Conservation (phyloP, 2,888 invertebrate species). For the Aphodius sticticus region DNA sequence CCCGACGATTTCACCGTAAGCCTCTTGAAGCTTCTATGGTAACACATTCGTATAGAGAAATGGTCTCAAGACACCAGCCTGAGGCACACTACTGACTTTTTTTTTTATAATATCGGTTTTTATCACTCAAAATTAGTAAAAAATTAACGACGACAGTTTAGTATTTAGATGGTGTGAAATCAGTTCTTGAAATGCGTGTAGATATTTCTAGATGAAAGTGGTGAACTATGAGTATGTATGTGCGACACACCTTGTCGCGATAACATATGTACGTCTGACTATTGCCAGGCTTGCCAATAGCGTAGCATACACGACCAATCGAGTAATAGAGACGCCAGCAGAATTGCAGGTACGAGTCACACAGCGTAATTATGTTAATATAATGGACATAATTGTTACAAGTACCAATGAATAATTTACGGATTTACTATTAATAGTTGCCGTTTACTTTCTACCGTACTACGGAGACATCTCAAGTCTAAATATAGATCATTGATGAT, state of each 20-base stretch:
- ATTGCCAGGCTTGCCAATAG: not conserved
- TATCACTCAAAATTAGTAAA: too few relatives aligned
- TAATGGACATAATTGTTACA: constrained; percentile 32
- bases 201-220: too few relatives aligned
- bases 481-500: constrained; percentile 14
- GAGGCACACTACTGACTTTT: too few relatives aligned
- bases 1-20: too few relatives aligned
- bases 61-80: too few relatives aligned
- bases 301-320: not conserved
- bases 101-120: too few relatives aligned
- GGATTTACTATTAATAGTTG: constrained; percentile 30
- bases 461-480: not conserved
- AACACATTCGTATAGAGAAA: too few relatives aligned
- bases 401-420: constrained; percentile 33
- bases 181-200: too few relatives aligned
- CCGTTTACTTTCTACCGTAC: constrained; percentile 14
- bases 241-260: not conserved
- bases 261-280: not conserved
- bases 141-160: too few relatives aligned
- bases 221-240: not conserved
- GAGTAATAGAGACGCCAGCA: not conserved
- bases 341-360: not conserved
- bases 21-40: too few relatives aligned
- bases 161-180: too few relatives aligned
- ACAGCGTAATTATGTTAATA: constrained; percentile 30